Base-by-base conservation (phyloP, 2,113 vertebrate species). In the Girardinichthys multiradiatus region DNA sequence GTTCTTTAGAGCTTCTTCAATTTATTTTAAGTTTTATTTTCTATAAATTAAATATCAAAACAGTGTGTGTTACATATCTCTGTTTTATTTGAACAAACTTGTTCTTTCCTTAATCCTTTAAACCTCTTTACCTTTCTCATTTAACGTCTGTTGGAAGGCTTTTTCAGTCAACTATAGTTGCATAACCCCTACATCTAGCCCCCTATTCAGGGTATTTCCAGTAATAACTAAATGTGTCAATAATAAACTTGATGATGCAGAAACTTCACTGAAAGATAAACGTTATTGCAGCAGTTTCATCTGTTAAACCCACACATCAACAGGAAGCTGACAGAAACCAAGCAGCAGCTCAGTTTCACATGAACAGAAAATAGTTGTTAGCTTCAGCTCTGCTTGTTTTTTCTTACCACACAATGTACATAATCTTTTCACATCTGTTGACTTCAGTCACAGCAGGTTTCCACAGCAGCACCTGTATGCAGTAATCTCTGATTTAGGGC, bases 241-340 rank as follows among this genome's bases (percentile, higher is more conserved):
- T 3, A 0, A 51, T 24, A 24, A 21, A 54, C 17, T 19, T 17
- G 4, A 54, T n/a, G 48, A 54, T 54, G 48, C 21, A 54, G 21
- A 54, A 54, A 54, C 21, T 8, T 21, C 19, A 54, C 8, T n/a
- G 48, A n/a, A 7, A n/a, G 48, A n/a, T n/a, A 26, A 5, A 31
- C 21, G 2, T 30, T 17, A 17, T 19, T n/a, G 60, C 27, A 26
- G 26, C 37, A 35, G 74, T 71, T 85, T 72, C 15, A 68, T 68
- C 85, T 54, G 85, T 60, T 82, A 29, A 79, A 93, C 89, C 88
- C 88, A 77, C 87, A 79, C 42, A 66, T 87, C 76, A 89, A 84
- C 89, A 67, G 87, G 30, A 33, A 62, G 60, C 80, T 71, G 59
- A 80, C 39, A 58, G 77, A 70, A 77, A 2, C 1, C 29, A 11